Evolutionary conservation across 2,888 invertebrate species (phyloP).

Genomic region (Aporophyla lueneburgensis): DNA sequence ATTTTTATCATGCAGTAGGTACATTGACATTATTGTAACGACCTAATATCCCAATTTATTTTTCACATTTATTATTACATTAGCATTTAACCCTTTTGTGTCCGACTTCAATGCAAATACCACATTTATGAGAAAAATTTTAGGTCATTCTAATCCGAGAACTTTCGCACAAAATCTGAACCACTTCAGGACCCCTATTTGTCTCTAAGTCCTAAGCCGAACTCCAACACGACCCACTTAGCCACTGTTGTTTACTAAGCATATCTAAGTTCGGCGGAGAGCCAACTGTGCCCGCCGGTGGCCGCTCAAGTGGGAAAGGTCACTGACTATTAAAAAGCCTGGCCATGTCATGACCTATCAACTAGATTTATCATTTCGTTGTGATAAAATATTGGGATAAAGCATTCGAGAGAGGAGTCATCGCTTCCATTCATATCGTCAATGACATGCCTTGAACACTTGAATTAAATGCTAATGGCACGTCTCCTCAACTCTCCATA

Average conservation of each 20-base stretch:
- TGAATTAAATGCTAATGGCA: constrained; percentile 25
- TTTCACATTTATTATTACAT: not conserved
- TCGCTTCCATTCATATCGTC: constrained; percentile 33
- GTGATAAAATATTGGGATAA: constrained; percentile 5
- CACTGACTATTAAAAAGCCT: constrained; percentile 22
- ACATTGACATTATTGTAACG: not conserved
- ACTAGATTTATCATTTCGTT: constrained; percentile 5
- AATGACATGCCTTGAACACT: constrained; percentile 40
- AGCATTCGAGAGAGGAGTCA: not conserved
- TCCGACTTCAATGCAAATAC: not conserved
- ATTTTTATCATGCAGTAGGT: not conserved
- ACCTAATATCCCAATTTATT: not conserved
- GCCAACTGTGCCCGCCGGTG: constrained; percentile 18
- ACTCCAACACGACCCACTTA: constrained; percentile 36
- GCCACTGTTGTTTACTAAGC: constrained; percentile 20
- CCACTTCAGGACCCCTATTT: constrained; percentile 20
- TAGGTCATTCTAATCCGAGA: constrained; percentile 16
- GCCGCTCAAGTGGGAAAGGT: constrained; percentile 28
- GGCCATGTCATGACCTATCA: constrained; percentile 24
- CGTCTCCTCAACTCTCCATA: not conserved
- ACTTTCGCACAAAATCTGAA: not conserved
- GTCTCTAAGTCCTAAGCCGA: constrained; percentile 17
- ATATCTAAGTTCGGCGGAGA: constrained; percentile 32
- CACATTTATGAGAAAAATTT: constrained; percentile 8
- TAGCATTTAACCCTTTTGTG: not conserved